Conservation (phyloP, 2,797 vertebrate species). For the Hoplostethus atlanticus region DNA sequence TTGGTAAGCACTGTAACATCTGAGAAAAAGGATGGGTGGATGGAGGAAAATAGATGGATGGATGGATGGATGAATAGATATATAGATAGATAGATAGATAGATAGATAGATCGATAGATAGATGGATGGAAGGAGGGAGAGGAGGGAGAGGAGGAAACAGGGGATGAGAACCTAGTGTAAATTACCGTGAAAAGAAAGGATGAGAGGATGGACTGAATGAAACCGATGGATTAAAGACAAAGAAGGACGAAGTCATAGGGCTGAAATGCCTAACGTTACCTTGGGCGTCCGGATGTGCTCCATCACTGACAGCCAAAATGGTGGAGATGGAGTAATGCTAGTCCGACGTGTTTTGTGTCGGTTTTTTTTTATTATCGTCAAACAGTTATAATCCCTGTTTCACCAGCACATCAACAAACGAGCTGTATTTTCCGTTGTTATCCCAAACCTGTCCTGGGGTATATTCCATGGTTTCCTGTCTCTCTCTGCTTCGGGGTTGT, state of each 20-base stretch:
- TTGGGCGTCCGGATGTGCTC: constrained; percentile 82
- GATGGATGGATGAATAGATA: too few relatives aligned
- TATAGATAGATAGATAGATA: too few relatives aligned
- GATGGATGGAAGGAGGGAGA: too few relatives aligned
- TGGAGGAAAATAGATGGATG: too few relatives aligned
- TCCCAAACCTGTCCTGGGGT: not conserved
- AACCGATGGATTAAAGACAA: not conserved
- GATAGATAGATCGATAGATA: too few relatives aligned
- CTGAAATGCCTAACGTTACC: constrained; percentile 49
- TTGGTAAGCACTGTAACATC: not conserved
- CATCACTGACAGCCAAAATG: constrained; percentile 78
- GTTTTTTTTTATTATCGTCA: not conserved
- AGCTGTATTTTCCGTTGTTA: not conserved
- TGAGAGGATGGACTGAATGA: not conserved
- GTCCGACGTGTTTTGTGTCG: not conserved
- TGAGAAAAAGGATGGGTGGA: too few relatives aligned
- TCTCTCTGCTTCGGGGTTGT: not conserved
- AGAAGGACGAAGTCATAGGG: not conserved
- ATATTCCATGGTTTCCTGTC: constrained; percentile 23
- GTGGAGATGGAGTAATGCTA: constrained; percentile 55
- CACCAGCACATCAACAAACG: not conserved
- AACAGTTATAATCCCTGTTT: constrained; percentile 32
- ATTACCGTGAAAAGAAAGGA: not conserved
- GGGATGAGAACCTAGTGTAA: not conserved
- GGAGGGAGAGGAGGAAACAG: too few relatives aligned